These are phyloP conservation scores for Neotoxoptera formosana DNA, from an alignment of 1,140 invertebrate genomes.

Conservation along the genomic window DNA sequence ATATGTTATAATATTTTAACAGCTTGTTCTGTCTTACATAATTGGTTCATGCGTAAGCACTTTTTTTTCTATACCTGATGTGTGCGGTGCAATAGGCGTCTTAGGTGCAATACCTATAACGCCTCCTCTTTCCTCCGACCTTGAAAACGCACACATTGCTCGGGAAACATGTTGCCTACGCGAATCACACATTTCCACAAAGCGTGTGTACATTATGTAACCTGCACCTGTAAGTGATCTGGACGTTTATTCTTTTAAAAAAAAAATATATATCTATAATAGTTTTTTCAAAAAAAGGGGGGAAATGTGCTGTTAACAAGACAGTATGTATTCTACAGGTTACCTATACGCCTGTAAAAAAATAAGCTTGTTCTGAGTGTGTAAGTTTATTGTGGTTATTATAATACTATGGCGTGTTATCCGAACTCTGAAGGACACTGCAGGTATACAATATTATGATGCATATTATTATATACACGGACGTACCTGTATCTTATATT, in stretches of 20 bases:
- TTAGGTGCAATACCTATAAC: slow-evolving; percentile 22
- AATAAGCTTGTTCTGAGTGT: neutral
- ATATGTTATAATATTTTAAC: neutral
- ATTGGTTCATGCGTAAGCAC: neutral
- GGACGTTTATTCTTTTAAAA: neutral
- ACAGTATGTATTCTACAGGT: neutral
- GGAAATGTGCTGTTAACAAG: neutral
- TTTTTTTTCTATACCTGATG: neutral
- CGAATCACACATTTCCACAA: slow-evolving; percentile 15
- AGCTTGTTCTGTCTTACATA: neutral
- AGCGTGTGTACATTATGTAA: neutral
- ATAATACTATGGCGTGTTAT: neutral
- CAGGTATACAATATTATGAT: neutral
- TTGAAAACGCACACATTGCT: neutral
- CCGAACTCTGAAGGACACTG: neutral
- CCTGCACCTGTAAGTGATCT: neutral
- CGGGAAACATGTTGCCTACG: neutral
- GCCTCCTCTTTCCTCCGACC: slow-evolving; percentile 53
- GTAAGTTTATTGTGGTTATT: slow-evolving; percentile 2
- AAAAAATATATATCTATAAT: neutral
- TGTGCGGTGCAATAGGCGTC: neutral
- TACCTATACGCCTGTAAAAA: neutral
- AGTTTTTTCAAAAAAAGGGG: neutral
- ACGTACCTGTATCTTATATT: neutral
- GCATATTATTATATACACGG: no score